These are phyloP conservation scores for Odontophorus gujanensis DNA, from an alignment of 2,113 vertebrate species.

Conservation along the genomic window DNA sequence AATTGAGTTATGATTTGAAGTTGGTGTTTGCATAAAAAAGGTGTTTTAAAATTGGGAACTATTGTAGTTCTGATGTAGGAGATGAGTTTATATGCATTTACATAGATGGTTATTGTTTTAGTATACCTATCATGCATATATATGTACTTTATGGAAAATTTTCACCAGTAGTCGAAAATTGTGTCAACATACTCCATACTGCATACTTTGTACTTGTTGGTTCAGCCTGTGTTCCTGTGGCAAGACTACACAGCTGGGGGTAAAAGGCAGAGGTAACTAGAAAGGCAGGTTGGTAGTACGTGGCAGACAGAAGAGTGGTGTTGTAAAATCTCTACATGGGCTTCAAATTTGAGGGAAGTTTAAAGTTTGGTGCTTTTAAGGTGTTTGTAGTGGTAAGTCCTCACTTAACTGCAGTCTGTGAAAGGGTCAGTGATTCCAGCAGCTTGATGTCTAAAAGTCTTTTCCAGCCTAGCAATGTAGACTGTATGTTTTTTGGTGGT, in stretches of 20 bases:
- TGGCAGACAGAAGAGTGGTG: not conserved
- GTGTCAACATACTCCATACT: not conserved
- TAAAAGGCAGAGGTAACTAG: not conserved
- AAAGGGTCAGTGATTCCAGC: not conserved
- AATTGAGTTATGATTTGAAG: not conserved
- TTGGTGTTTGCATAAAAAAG: not conserved
- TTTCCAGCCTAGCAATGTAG: not conserved
- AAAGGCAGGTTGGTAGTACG: not conserved
- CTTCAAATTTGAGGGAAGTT: not conserved
- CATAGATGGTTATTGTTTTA: not conserved
- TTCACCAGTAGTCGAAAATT: not conserved
- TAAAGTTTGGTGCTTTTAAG: not conserved
- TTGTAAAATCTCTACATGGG: not conserved
- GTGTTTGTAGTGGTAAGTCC: fast-evolving
- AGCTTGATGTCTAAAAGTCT: not conserved
- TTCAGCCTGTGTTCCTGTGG: not conserved
- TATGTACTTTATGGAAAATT: not conserved
- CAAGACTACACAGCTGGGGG: not conserved
- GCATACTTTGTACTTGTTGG: not conserved
- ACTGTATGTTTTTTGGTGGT: not conserved
- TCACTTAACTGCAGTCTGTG: not conserved
- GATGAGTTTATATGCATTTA: not conserved
- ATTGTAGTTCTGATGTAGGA: not conserved
- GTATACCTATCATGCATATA: not conserved
- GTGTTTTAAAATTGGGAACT: not conserved